Base-by-base conservation (phyloP, 2,113 vertebrate species). In the Regulus satrapa region DNA sequence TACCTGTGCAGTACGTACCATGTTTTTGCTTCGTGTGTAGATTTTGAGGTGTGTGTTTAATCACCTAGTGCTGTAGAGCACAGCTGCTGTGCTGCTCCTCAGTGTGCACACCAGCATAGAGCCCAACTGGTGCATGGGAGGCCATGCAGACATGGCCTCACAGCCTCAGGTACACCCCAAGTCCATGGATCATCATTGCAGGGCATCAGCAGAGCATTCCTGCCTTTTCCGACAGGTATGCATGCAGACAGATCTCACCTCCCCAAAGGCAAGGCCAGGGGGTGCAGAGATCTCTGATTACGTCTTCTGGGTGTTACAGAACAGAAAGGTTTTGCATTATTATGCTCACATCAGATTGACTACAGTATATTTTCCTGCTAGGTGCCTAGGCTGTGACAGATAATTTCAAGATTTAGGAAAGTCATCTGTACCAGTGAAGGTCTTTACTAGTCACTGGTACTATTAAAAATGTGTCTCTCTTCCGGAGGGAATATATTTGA, bases 121-220 rank as follows among this genome's bases (percentile, higher is more conserved):
- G 43, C 8, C 29, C 43, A 34, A 20, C 23, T n/a, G 56, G 48
- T 19, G 48, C 5, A 1, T 14, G 5, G 7, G 52, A 34, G 40
- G 40, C 10, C 0, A 0, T 2, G 17, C 10, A 61, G 71, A 24
- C 0, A 0, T 1, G 34, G 55, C 17, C 31, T 14, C 40, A 11
- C 41, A 63, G 36, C 66, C 54, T 51, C 64, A 14, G 51, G 11
- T 18, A 40, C 28, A 10, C 18, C 48, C 20, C 29, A 49, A 1
- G 0, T 25, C 38, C 31, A 25, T 5, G 2, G 18, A 40, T 24
- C 32, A 11, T 19, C n/a, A 7, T 38, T 3, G 48, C 43, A 32
- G 38, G 41, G 9, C 36, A 46, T 4, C 85, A 40, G 45, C 64
- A 51, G 43, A 26, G 9, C 62, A 21, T 5, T 38, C 34, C 10